These are phyloP conservation scores for Spilosoma lubricipeda DNA, from an alignment of 2,888 invertebrate genomes.

Conservation along the genomic window DNA sequence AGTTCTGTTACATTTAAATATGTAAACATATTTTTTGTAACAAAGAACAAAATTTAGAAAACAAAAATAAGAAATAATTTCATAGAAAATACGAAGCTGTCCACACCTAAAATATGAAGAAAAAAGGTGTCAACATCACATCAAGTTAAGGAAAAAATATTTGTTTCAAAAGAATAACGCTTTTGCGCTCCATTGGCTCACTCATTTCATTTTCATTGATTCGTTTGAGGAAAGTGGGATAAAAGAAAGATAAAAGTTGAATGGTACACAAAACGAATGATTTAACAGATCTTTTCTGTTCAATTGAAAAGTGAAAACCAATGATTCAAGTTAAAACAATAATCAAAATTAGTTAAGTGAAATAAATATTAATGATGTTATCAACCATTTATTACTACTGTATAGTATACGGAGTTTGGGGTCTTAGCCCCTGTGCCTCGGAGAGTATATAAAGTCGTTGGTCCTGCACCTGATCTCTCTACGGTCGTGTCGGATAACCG, in stretches of 20 bases:
- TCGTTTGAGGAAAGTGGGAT: slow-evolving; percentile 52
- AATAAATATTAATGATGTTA: background rate
- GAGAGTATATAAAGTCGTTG: no score
- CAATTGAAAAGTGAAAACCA: slow-evolving; percentile 13
- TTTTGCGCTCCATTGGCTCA: slow-evolving; percentile 70
- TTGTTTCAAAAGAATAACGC: slow-evolving; percentile 70
- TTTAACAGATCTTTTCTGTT: slow-evolving; percentile 31
- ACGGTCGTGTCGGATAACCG: no score
- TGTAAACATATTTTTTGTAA: background rate
- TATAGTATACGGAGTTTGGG: background rate
- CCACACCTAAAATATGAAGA: slow-evolving; percentile 50
- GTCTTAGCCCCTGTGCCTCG: no score
- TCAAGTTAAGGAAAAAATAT: slow-evolving; percentile 62
- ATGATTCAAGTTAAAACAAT: slow-evolving; percentile 7
- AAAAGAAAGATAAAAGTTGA: slow-evolving; percentile 50
- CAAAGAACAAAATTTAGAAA: background rate
- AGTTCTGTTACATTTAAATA: background rate
- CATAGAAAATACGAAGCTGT: slow-evolving; percentile 5
- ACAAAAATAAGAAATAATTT: background rate
- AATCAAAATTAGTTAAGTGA: background rate
- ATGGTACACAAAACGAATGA: slow-evolving; percentile 43
- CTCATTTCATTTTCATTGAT: slow-evolving; percentile 67
- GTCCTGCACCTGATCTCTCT: no score
- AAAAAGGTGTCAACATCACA: slow-evolving; percentile 57
- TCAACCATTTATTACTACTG: background rate